Base-by-base conservation (phyloP, 2,113 vertebrate species). In the Varanus salvator region DNA sequence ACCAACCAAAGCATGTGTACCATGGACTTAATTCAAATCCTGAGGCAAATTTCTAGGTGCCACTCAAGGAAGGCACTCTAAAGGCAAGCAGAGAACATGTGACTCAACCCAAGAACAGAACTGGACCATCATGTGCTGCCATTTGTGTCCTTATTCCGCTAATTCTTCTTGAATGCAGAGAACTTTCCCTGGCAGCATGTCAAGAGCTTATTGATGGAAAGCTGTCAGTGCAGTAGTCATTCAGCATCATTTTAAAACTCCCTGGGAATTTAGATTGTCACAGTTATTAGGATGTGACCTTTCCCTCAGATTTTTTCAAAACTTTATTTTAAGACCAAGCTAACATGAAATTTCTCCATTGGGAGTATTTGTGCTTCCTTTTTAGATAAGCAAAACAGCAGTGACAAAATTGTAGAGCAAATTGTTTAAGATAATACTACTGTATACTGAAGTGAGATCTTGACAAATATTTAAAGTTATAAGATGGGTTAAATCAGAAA, bases 221-320 rank as follows among this genome's bases (percentile, higher is more conserved):
- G 95, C 92, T 94, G 91, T 95, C 96, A 95, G 93, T 94, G 92
- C 66, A 90, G 94, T 93, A 89, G 90, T 96, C 96, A 95, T 95
- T 94, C 93, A 94, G 95, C 96, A 97, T 97, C 94, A 97, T 97
- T 96, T 92, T 92, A 93, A 94, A 95, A 95, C 97, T 98, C 97
- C 97, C 97, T 98, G 98, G 97, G 98, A 98, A 98, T 98, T 97
- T 96, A 90, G 89, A 97, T 98, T 97, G 98, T 97, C 96, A 97
- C 97, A 97, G 98, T 98, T 98, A 97, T 97, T 97, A 98, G 98
- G 98, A 98, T 98, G 95, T 97, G 97, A 99, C 98, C 99, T 98
- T 97, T 98, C 97, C 95, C 97, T 97, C 96, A 95, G 96, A 97
- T 98, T 98, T 97, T 98, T 98, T 98, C 98, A 98, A 98, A 98